phyloP scores from a whole-genome alignment of 92 coral and sea anemone genomes.

The Virgularia gustaviana region DNA sequence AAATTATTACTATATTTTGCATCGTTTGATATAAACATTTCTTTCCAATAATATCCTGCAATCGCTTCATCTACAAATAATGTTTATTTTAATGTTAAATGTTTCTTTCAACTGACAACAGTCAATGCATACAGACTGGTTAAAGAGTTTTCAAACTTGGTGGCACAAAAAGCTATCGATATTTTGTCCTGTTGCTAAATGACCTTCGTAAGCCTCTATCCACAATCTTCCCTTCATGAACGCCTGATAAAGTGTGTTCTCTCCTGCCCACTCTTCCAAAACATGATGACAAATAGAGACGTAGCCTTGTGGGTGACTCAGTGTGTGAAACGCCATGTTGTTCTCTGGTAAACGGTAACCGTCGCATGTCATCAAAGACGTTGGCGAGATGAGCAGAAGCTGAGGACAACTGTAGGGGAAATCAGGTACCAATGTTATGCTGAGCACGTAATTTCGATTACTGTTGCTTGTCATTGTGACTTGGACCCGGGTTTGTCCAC shows the following conservation, averaged over 20 bases:
- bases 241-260: constrained; percentile 33
- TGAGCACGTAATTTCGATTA: constrained; percentile 56
- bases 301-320: not conserved
- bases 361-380: not conserved
- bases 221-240: constrained; percentile 37
- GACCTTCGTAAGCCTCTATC: constrained; percentile 31
- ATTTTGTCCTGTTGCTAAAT: constrained; percentile 1
- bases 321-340: constrained; percentile 1
- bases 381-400: constrained; percentile 59
- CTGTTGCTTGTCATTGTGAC: constrained; percentile 51
- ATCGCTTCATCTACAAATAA: too few relatives aligned
- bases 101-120: too few relatives aligned
- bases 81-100: too few relatives aligned
- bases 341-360: not conserved
- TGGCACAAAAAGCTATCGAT: constrained; percentile 14
- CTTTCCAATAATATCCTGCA: too few relatives aligned
- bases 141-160: too few relatives aligned
- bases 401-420: constrained; percentile 70
- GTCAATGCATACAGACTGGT: too few relatives aligned
- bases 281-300: constrained; percentile 21
- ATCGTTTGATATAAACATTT: too few relatives aligned
- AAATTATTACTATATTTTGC: too few relatives aligned
- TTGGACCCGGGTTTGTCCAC: constrained; percentile 59
- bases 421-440: constrained; percentile 61
- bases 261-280: constrained; percentile 2